These are phyloP conservation scores for Paradisaea rubra DNA, from an alignment of 2,113 vertebrate genomes.

Conservation along the genomic window DNA sequence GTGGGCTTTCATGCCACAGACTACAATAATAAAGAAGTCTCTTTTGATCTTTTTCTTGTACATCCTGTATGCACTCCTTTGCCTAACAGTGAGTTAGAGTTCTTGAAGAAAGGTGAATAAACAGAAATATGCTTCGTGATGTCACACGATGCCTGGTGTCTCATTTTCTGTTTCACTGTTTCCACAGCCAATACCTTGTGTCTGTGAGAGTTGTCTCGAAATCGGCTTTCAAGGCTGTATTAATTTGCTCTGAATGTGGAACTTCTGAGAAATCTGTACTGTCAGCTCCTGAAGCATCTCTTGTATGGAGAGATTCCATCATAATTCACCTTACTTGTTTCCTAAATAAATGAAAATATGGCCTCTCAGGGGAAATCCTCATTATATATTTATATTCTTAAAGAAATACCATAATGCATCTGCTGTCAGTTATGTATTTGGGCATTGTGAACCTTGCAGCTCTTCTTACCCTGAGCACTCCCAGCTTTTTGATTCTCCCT, in stretches of 20 bases:
- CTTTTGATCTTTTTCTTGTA: constrained; percentile 13
- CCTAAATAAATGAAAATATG: background rate
- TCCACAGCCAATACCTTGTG: background rate
- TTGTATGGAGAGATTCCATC: background rate
- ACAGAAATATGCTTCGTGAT: background rate
- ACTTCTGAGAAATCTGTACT: background rate
- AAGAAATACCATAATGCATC: background rate
- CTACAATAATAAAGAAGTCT: background rate
- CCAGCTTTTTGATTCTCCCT: background rate
- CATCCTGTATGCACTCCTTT: constrained; percentile 25
- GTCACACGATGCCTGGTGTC: background rate
- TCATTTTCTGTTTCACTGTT: background rate
- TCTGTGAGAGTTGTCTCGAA: background rate
- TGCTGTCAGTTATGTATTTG: background rate
- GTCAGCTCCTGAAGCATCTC: background rate
- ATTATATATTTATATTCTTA: background rate
- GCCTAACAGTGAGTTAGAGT: background rate
- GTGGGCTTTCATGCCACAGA: background rate
- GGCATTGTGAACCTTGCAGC: background rate
- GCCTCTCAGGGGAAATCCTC: background rate
- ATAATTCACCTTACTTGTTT: background rate
- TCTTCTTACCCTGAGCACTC: background rate
- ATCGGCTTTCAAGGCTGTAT: background rate
- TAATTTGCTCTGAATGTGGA: background rate
- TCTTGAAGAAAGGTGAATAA: constrained; percentile 44